Conservation (phyloP, 2,797 vertebrate genomes). For the Argya squamiceps region DNA sequence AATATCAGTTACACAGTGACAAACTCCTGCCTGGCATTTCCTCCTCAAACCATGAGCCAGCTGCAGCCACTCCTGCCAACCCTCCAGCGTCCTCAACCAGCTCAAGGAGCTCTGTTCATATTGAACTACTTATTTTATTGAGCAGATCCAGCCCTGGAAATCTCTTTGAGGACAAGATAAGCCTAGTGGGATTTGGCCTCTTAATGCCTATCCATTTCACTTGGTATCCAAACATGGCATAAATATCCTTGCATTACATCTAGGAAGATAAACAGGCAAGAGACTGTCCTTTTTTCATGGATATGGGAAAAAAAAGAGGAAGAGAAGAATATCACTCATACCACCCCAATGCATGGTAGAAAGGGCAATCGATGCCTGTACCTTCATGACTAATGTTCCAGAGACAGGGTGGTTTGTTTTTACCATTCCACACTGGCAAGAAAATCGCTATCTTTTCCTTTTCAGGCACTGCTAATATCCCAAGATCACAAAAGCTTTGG, state of each 20-base stretch:
- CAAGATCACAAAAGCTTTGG: neutral
- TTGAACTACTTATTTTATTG: neutral
- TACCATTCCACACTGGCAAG: neutral
- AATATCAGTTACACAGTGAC: neutral
- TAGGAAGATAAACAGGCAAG: neutral
- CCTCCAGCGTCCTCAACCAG: neutral
- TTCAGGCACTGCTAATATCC: neutral
- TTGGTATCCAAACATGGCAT: neutral
- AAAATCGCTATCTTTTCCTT: neutral
- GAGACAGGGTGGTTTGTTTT: neutral
- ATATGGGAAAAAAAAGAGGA: neutral
- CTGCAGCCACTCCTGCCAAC: neutral
- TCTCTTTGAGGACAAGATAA: neutral
- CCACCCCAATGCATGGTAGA: neutral
- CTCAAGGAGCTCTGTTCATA: neutral
- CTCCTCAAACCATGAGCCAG: neutral
- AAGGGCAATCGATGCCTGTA: neutral
- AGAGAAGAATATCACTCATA: neutral
- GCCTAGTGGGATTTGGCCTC: neutral
- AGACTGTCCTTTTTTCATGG: neutral
- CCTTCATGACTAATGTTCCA: neutral
- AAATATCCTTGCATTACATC: neutral
- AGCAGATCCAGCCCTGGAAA: neutral
- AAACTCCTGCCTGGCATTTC: conserved; percentile 16
- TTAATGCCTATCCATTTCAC: neutral